Evolutionary conservation across 2,113 vertebrate species (phyloP).

Genomic region (Rhabdornis inornatus): DNA sequence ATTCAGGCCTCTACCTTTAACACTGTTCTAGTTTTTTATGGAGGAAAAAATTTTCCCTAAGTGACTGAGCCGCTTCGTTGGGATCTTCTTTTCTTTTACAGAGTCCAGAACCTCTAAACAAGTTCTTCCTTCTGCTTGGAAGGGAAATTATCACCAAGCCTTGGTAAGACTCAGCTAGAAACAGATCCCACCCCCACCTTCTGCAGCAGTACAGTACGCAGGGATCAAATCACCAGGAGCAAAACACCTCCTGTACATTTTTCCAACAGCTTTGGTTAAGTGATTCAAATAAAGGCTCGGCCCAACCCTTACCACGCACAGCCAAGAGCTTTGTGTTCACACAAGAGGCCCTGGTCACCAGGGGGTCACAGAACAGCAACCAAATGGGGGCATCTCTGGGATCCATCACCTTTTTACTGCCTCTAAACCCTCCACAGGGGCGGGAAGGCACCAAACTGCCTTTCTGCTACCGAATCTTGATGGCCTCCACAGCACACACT

Average conservation of each 20-base stretch:
- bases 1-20: neutral
- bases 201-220: neutral
- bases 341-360: rapidly evolving
- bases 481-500: neutral
- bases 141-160: neutral
- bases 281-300: neutral
- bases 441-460: neutral
- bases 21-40: neutral
- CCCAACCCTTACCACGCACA: rapidly evolving
- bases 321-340: neutral
- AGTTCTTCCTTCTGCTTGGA: neutral
- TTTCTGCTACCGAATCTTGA: neutral
- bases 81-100: neutral
- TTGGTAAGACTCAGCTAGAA: neutral
- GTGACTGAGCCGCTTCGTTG: neutral
- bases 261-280: neutral
- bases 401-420: neutral
- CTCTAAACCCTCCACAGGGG: neutral
- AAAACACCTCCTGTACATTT: neutral
- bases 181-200: neutral
- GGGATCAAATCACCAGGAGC: rapidly evolving
- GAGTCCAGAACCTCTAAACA: neutral
- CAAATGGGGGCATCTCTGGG: neutral
- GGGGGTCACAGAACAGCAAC: neutral
- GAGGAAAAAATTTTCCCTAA: neutral